Conservation (phyloP, 2,888 invertebrate genomes). For the Suillia variegata region DNA sequence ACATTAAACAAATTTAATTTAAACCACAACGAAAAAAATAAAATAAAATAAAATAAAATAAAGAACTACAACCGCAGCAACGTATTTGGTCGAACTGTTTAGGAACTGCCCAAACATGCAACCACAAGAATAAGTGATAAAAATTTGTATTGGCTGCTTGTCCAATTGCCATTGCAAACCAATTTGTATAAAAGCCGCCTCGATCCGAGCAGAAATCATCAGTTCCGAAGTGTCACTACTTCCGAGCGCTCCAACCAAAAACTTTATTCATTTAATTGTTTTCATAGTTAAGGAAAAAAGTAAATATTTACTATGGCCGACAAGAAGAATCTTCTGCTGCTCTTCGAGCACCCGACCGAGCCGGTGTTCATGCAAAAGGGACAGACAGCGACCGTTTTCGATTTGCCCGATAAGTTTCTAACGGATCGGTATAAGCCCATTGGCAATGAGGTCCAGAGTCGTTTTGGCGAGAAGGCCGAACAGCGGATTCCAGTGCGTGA, state of each 20-base stretch:
- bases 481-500: constrained; percentile 65
- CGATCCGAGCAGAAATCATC: constrained; percentile 21
- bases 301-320: constrained; percentile 55
- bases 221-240: constrained; percentile 33
- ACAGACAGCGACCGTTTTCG: constrained; percentile 66
- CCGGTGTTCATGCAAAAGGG: constrained; percentile 80
- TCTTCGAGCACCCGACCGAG: constrained; percentile 78
- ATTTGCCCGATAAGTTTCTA: constrained; percentile 69
- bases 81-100: too few species aligned
- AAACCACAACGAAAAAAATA: too few species aligned
- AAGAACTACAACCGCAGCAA: too few species aligned
- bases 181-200: too few species aligned
- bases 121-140: too few species aligned
- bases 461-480: constrained; percentile 65
- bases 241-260: constrained; percentile 10
- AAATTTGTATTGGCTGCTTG: too few species aligned
- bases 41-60: too few species aligned
- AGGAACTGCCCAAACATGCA: too few species aligned
- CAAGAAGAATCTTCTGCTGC: constrained; percentile 67
- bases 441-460: constrained; percentile 63
- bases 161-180: too few species aligned
- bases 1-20: too few species aligned
- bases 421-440: constrained; percentile 64
- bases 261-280: too few species aligned
- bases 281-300: constrained; percentile 8